Evolutionary conservation across 2,113 vertebrate species (phyloP), one percentile per base, ranked within the genome.

Genomic region (Haplochromis burtoni): DNA sequence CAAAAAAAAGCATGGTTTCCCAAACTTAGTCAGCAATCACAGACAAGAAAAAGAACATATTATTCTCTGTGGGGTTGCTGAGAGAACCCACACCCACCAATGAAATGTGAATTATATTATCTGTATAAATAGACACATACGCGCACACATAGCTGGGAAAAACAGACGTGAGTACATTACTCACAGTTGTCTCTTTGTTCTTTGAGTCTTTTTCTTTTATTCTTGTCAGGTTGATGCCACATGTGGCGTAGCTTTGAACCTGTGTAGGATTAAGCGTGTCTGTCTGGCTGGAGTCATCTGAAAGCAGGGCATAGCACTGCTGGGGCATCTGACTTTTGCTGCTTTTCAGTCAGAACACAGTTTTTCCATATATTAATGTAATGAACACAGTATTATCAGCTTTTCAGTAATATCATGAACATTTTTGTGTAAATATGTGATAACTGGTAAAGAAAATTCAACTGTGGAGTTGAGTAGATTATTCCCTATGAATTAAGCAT

Each of bases 221-320:
- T 92, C 82, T 92, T 59, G 83, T 91, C 95, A 96, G 93, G 94
- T 96, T 96, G 91, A 90, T 87, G 91, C 94, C 96, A 96, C 94
- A 96, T 96, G 95, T 96, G 82, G 78, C 38, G 5, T 38, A 68
- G 93, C 93, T 96, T 95, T 95, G 90, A 94, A 95, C 91, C 89
- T 90, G 86, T 92, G 84, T 86, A 89, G 86, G 91, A 94, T 95
- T 95, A 94, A 93, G 81, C 19, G 29, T 92, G 93, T 95, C 94
- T 92, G 92, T 63, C 92, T 93, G 91, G 21, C 90, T 90, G 84
- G 59, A 47, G 88, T 82, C 81, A 81, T 87, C 84, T 94, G 38
- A 85, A 89, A 89, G 66, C 16, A 85, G 66, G 26, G 42, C 90
- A 85, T 68, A 33, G 51, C 35, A 26, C 38, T 88, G 54, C 73